Conservation (phyloP, 2,113 vertebrate genomes). For the Athene cunicularia region DNA sequence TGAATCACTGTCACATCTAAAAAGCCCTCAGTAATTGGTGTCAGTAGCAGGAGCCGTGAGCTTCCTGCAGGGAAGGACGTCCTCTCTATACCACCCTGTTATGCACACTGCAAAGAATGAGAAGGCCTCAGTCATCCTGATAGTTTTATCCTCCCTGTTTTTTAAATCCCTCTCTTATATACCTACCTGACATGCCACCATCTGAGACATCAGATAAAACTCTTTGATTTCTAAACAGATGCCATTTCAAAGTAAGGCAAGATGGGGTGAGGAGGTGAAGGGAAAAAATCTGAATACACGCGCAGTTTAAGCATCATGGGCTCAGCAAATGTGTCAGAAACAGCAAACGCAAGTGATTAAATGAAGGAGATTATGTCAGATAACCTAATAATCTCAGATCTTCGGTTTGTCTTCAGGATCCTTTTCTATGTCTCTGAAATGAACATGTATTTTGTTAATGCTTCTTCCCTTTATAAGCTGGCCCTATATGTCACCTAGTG, state of each 20-base stretch:
- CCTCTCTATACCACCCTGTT: background rate
- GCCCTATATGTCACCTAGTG: background rate
- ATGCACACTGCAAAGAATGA: fast-evolving
- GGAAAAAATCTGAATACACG: background rate
- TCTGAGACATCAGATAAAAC: background rate
- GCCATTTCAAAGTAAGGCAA: background rate
- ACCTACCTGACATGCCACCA: background rate
- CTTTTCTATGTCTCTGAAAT: background rate
- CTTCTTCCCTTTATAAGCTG: background rate
- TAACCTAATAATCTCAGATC: background rate
- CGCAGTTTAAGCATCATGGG: background rate
- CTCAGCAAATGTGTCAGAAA: background rate
- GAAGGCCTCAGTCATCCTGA: background rate
- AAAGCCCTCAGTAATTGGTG: background rate
- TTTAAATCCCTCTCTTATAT: background rate
- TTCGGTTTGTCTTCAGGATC: background rate
- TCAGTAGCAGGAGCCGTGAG: background rate
- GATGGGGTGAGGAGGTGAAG: background rate
- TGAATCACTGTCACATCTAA: background rate
- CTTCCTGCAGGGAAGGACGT: background rate
- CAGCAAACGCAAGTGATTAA: background rate
- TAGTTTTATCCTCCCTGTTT: background rate
- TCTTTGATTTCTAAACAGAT: conserved; percentile 18
- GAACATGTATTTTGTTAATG: background rate
- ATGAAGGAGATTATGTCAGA: background rate